Percentiles rank a stretch among this genome's conserved stretches.
These are phyloP conservation scores for Malthinus flaveolus DNA, from an alignment of 2,888 invertebrate genomes.

Conservation along the genomic window DNA sequence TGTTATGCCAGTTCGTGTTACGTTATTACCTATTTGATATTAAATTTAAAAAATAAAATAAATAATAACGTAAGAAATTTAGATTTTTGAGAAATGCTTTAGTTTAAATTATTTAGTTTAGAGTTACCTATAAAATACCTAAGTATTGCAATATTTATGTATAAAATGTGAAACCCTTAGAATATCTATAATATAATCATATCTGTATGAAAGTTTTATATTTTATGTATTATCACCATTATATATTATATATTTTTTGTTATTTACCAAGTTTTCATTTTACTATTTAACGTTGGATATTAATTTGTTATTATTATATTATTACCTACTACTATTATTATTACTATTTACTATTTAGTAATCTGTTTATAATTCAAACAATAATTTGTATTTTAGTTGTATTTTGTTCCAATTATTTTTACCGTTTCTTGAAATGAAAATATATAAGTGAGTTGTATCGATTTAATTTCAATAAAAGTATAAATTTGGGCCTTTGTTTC, in stretches of 20 bases:
- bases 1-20: conserved; percentile 42
- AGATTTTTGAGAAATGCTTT: conserved; percentile 22
- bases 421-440: conserved; percentile 33
- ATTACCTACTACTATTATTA: too few relatives aligned
- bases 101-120: conserved; percentile 30
- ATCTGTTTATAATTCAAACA: conserved; percentile 16
- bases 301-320: conserved; percentile 13
- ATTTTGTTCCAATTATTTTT: conserved; percentile 30
- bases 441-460: conserved; percentile 37
- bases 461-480: conserved; percentile 36
- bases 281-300: conserved; percentile 19
- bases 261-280: conserved; percentile 14
- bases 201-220: conserved; percentile 26
- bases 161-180: conserved; percentile 25
- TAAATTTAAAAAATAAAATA: conserved; percentile 6
- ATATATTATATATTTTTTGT: conserved; percentile 27
- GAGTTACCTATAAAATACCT: conserved; percentile 26
- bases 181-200: conserved; percentile 23
- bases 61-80: not conserved
- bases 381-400: conserved; percentile 23
- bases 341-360: conserved; percentile 5
- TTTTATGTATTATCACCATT: conserved; percentile 3
- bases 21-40: conserved; percentile 23
- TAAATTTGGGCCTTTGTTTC: conserved; percentile 11
- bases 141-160: conserved; percentile 30